phyloP scores from a whole-genome alignment of 2,888 invertebrate genomes.

The Balanococcus diminutus region DNA sequence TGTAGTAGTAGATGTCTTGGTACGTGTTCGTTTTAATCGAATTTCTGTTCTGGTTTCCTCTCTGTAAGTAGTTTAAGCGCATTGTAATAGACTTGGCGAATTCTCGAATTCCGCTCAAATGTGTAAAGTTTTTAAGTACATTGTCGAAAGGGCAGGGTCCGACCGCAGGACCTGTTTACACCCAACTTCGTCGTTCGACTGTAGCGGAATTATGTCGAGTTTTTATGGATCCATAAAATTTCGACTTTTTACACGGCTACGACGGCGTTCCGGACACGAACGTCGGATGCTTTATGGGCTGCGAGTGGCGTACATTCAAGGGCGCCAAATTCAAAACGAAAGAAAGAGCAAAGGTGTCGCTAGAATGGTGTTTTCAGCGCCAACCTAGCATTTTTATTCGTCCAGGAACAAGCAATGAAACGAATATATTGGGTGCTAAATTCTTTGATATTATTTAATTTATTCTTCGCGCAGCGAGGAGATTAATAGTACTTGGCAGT shows the following conservation, averaged over 20 bases:
- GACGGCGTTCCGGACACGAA: neutral
- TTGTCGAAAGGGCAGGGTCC: neutral
- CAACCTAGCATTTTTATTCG: too few species aligned
- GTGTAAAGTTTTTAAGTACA: neutral
- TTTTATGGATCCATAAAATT: constrained; percentile 10
- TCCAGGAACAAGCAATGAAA: neutral
- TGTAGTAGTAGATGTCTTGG: too few species aligned
- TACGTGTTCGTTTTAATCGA: constrained; percentile 17
- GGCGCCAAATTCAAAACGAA: neutral
- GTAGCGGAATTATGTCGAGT: neutral
- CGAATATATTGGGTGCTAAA: neutral
- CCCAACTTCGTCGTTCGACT: neutral
- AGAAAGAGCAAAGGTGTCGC: neutral
- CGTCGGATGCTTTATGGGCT: neutral
- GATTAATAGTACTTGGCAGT: constrained; percentile 1
- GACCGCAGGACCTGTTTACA: neutral
- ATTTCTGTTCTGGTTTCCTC: neutral
- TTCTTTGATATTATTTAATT: constrained; percentile 7
- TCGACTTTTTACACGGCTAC: neutral
- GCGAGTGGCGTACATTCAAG: neutral
- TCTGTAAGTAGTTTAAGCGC: neutral
- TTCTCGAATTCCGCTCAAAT: neutral
- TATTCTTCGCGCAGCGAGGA: neutral
- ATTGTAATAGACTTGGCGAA: neutral
- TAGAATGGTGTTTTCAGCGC: neutral